A percentile compares a stretch with the other conserved stretches of the same genome.
phyloP scores from a whole-genome alignment of 2,888 invertebrate genomes.

The Argynnis bischoffii region DNA sequence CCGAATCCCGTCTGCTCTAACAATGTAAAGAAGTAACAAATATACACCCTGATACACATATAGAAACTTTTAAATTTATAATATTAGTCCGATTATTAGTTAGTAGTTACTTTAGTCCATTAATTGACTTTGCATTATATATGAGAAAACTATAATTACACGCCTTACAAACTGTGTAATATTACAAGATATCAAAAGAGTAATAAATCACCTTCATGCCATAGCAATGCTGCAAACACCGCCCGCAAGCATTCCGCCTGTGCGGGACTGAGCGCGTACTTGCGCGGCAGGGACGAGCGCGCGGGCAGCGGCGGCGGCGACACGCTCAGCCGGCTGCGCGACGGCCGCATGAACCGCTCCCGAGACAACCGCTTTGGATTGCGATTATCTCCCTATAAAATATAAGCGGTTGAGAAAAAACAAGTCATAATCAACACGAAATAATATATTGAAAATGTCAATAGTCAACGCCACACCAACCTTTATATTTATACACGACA shows the following conservation, averaged over 20 bases:
- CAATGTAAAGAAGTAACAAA: too few species aligned
- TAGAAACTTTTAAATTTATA: too few species aligned
- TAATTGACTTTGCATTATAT: too few species aligned
- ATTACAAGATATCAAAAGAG: background rate
- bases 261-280: conserved; percentile 94
- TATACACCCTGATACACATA: too few species aligned
- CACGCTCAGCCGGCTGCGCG: conserved; percentile 72
- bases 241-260: conserved; percentile 96
- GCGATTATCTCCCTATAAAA: conserved; percentile 43
- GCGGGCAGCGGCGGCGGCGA: conserved; percentile 65
- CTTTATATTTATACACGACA: too few species aligned
- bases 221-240: conserved; percentile 96
- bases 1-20: too few species aligned
- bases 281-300: conserved; percentile 83
- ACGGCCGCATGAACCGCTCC: conserved; percentile 48
- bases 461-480: too few species aligned
- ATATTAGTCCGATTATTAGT: too few species aligned
- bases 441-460: background rate
- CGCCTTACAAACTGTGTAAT: too few species aligned
- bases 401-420: background rate
- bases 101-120: too few species aligned
- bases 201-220: conserved; percentile 90
- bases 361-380: conserved; percentile 41
- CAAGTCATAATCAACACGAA: background rate
- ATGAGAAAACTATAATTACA: too few species aligned